Evolutionary conservation across 2,113 vertebrate species (phyloP).

Genomic region (Corythaeola cristata): DNA sequence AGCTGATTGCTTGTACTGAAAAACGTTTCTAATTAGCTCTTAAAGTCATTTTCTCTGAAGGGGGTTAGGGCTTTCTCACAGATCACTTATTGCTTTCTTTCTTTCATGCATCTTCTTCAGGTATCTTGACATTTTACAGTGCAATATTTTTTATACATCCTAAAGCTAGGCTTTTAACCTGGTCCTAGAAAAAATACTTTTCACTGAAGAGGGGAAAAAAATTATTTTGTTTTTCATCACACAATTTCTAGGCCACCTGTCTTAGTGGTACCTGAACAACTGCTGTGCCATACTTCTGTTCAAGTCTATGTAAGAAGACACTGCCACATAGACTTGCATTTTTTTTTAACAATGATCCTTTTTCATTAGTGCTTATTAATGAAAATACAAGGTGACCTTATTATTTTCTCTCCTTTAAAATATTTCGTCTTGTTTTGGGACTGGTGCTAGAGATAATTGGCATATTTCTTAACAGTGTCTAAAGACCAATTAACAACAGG

Average conservation of each 20-base stretch:
- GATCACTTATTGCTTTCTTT: conserved; percentile 22
- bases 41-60: neutral
- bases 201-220: neutral
- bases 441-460: conserved; percentile 51
- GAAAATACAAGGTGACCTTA: conserved; percentile 45
- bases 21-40: neutral
- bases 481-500: conserved; percentile 72
- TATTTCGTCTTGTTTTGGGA: conserved; percentile 1
- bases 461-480: conserved; percentile 53
- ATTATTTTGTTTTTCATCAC: neutral
- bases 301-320: neutral
- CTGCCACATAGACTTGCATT: neutral
- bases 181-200: neutral
- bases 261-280: neutral
- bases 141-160: neutral
- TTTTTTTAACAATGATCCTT: neutral
- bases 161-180: neutral
- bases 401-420: neutral
- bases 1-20: neutral
- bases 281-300: neutral
- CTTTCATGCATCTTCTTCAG: neutral
- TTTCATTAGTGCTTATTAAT: conserved; percentile 8
- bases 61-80: neutral
- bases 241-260: neutral
- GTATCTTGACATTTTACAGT: neutral